phyloP scores from a whole-genome alignment of 1,140 invertebrate genomes.

The Archivesica marissinica region DNA sequence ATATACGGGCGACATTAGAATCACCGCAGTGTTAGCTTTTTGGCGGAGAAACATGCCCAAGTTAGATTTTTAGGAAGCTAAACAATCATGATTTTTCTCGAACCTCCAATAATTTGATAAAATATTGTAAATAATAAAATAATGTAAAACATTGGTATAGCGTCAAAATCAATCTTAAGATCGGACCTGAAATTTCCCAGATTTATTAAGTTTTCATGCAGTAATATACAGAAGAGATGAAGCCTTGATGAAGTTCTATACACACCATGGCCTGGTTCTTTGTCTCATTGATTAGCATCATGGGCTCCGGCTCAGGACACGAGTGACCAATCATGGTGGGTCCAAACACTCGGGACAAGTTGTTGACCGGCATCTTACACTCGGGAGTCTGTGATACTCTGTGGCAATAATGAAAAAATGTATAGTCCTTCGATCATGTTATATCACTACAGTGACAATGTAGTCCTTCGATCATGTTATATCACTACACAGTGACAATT shows the following conservation, averaged over 20 bases:
- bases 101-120: background rate
- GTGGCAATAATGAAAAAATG: too few relatives aligned
- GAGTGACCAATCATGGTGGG: conserved; percentile 94
- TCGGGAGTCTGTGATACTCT: conserved; percentile 89
- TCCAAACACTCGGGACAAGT: conserved; percentile 93
- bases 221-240: background rate
- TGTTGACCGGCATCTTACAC: conserved; percentile 91
- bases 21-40: too few relatives aligned
- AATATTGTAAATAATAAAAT: background rate
- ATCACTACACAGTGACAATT: too few relatives aligned
- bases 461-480: too few relatives aligned
- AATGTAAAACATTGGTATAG: background rate
- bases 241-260: background rate
- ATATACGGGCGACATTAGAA: too few relatives aligned
- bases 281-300: conserved; percentile 88
- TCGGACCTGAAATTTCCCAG: background rate
- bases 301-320: conserved; percentile 87
- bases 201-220: too few relatives aligned
- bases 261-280: conserved; percentile 87
- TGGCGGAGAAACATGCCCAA: too few relatives aligned
- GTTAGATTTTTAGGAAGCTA: too few relatives aligned
- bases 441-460: too few relatives aligned
- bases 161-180: background rate
- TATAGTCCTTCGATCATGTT: too few relatives aligned
- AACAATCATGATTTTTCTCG: too few relatives aligned